phyloP scores from a whole-genome alignment of 2,113 vertebrate genomes.

The Phylloscopus trochiloides region DNA sequence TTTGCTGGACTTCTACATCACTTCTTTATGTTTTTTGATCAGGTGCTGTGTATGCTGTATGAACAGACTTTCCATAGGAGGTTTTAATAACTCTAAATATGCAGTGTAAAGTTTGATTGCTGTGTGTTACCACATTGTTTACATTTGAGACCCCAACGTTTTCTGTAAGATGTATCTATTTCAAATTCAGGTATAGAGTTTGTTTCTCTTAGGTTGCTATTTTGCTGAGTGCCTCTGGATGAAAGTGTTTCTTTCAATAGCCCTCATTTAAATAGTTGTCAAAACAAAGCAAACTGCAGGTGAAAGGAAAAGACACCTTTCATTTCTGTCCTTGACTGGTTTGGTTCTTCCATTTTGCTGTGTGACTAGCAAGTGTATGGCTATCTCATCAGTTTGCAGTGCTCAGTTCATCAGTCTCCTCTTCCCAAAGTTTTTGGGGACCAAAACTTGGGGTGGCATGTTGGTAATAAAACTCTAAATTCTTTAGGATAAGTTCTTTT shows the following conservation, averaged over 20 bases:
- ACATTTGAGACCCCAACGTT: neutral
- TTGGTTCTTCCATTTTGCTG: neutral
- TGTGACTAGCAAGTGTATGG: too few species aligned
- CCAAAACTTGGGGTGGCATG: fast-evolving
- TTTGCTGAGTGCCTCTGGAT: neutral
- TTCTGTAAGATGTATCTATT: neutral
- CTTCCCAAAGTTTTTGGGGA: neutral
- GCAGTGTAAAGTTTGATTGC: neutral
- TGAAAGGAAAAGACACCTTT: neutral
- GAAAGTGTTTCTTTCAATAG: neutral
- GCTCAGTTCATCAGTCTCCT: neutral
- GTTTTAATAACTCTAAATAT: neutral
- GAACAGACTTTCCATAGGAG: neutral
- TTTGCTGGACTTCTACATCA: neutral
- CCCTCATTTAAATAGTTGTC: neutral
- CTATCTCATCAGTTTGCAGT: neutral
- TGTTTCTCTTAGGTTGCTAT: neutral
- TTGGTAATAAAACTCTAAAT: neutral
- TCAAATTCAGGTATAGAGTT: neutral
- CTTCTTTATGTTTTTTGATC: fast-evolving
- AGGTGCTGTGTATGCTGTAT: neutral
- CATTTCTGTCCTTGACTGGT: neutral
- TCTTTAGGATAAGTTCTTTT: neutral
- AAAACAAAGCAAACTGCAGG: neutral
- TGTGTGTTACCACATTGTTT: neutral